Conservation (phyloP, 2,888 invertebrate genomes). For the Drosophila colorata region DNA sequence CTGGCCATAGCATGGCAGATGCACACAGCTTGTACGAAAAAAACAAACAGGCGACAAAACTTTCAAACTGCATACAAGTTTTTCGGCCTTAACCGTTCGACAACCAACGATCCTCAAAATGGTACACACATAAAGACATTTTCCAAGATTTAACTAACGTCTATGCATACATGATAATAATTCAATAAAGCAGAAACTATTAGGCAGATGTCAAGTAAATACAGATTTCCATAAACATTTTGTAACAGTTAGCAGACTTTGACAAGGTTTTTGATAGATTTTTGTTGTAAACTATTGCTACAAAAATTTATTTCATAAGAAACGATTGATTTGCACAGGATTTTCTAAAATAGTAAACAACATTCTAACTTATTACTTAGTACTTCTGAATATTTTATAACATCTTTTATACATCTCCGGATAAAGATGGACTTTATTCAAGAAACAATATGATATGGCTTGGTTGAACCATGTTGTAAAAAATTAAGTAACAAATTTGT, state of each 20-base stretch:
- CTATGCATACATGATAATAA: constrained; percentile 9
- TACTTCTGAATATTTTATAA: too few relatives aligned
- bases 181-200: constrained; percentile 13
- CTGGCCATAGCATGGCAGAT: constrained; percentile 42
- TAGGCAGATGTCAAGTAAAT: background rate
- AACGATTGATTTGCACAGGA: background rate
- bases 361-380: too few relatives aligned
- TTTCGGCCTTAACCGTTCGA: constrained; percentile 32
- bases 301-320: background rate
- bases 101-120: constrained; percentile 7
- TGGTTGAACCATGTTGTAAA: too few relatives aligned
- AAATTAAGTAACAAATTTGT: too few relatives aligned
- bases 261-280: too few relatives aligned
- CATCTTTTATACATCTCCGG: background rate
- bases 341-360: too few relatives aligned
- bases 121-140: background rate
- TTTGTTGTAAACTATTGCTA: too few relatives aligned
- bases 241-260: too few relatives aligned
- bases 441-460: too few relatives aligned
- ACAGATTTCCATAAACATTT: background rate
- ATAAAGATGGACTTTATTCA: too few relatives aligned
- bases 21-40: constrained; percentile 43
- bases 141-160: constrained; percentile 14
- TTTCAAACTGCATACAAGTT: constrained; percentile 54
- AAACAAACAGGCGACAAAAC: constrained; percentile 62